Percentiles rank a stretch among this genome's conserved stretches.
Conservation (phyloP, 37 sponge, comb jelly and placozoan species). For the Bolinopsis microptera region DNA sequence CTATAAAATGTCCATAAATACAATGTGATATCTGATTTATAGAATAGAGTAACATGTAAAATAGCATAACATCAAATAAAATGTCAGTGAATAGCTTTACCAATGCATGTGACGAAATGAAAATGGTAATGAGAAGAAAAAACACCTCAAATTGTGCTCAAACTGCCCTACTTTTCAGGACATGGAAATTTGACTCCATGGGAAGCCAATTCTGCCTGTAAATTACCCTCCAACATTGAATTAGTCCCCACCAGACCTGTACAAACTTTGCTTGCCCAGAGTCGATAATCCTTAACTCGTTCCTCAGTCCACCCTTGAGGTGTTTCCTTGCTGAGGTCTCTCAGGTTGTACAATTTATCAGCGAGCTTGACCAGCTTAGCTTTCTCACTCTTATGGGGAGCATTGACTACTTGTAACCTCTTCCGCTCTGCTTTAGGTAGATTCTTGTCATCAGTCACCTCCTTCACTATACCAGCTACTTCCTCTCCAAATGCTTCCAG, state of each 20-base stretch:
- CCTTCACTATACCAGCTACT: conserved; percentile 74
- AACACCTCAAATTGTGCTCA: too few species aligned
- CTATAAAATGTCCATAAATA: too few species aligned
- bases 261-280: conserved; percentile 81
- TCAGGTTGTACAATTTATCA: conserved; percentile 93
- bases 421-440: conserved; percentile 88
- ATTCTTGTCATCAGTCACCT: conserved; percentile 87
- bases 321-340: conserved; percentile 75
- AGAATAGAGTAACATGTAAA: too few species aligned
- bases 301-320: conserved; percentile 85
- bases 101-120: too few species aligned
- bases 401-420: conserved; percentile 83
- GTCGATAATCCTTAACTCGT: conserved; percentile 82
- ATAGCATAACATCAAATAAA: too few species aligned
- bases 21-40: too few species aligned
- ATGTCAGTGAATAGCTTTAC: too few species aligned
- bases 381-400: conserved; percentile 79
- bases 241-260: conserved; percentile 82
- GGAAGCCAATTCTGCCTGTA: conserved; percentile 70
- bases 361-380: conserved; percentile 89
- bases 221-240: conserved; percentile 70
- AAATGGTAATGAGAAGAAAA: too few species aligned
- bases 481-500: conserved; percentile 71
- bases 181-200: conserved; percentile 28
- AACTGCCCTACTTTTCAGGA: not conserved